phyloP scores from a whole-genome alignment of 64 coral and sea anemone genomes.

The Porites lutea region DNA sequence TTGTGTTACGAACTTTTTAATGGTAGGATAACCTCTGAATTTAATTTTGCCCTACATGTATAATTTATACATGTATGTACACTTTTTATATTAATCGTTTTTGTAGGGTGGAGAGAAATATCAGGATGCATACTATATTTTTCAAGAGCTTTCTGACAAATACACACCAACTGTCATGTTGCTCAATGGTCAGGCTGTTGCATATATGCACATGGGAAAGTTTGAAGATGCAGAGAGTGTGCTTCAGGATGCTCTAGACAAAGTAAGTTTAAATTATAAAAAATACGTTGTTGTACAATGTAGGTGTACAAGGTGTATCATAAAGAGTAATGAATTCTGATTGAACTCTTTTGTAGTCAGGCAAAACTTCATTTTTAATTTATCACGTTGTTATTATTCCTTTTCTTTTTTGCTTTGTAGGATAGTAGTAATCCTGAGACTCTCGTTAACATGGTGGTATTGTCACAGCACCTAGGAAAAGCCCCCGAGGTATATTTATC shows the following conservation, averaged over 20 bases:
- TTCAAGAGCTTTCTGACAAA: slow-evolving; percentile 98
- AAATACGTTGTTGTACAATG: too few species aligned
- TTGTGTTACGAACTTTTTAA: too few species aligned
- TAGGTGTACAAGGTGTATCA: too few species aligned
- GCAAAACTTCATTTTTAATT: too few species aligned
- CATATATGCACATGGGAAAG: slow-evolving; percentile 96
- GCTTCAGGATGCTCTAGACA: slow-evolving; percentile 92
- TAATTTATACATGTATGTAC: background rate
- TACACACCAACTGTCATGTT: slow-evolving; percentile 90
- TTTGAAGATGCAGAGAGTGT: slow-evolving; percentile 96
- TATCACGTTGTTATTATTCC: too few species aligned
- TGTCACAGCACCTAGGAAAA: slow-evolving; percentile 98
- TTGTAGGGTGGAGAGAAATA: slow-evolving; percentile 93
- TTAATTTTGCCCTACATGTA: too few species aligned
- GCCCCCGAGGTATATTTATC: slow-evolving; percentile 83
- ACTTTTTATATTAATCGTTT: background rate
- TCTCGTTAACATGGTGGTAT: slow-evolving; percentile 83
- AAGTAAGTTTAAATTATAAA: slow-evolving; percentile 44
- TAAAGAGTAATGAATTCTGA: too few species aligned
- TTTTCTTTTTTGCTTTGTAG: slow-evolving; percentile 16
- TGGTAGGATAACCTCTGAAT: too few species aligned
- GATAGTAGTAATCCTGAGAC: slow-evolving; percentile 98
- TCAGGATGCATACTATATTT: slow-evolving; percentile 99
- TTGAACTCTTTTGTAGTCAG: too few species aligned
- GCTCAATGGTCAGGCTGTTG: slow-evolving; percentile 92